A percentile compares a stretch with the other conserved stretches of the same genome.
phyloP scores from a whole-genome alignment of 2,113 vertebrate species.

The Cyanoderma ruficeps region DNA sequence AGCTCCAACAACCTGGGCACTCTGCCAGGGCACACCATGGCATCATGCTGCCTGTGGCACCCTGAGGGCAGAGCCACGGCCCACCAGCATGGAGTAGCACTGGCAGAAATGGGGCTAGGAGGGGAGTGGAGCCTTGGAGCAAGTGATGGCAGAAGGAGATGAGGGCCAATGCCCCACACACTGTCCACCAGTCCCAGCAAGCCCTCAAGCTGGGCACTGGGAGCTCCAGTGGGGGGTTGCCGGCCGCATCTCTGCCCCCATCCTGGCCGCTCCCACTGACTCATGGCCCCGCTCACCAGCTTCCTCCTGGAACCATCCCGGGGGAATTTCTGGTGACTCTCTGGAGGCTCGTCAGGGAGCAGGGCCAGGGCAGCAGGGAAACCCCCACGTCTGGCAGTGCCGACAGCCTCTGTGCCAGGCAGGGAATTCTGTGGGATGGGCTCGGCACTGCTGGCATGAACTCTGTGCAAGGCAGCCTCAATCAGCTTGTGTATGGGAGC shows the following conservation, averaged over 20 bases:
- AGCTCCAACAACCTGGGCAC: background rate
- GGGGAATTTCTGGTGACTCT: constrained; percentile 68
- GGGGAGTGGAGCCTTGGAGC: rapidly evolving
- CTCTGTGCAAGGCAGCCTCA: rapidly evolving
- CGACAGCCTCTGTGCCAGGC: background rate
- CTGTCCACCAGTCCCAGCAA: rapidly evolving
- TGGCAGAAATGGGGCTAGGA: rapidly evolving
- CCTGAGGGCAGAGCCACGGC: background rate
- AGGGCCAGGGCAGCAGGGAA: background rate
- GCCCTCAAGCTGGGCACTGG: background rate
- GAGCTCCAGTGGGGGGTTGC: background rate
- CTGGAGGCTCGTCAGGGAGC: background rate
- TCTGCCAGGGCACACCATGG: background rate
- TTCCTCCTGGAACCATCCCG: background rate
- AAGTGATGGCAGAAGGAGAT: background rate
- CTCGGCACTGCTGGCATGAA: rapidly evolving
- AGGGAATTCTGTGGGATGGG: background rate
- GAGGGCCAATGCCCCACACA: background rate
- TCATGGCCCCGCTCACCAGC: background rate
- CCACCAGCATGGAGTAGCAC: rapidly evolving
- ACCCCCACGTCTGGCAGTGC: background rate
- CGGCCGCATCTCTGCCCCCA: rapidly evolving
- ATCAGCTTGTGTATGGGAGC: background rate
- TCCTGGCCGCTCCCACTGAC: constrained; percentile 42
- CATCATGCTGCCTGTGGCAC: background rate